Conservation (phyloP, 2,113 vertebrate species). For the Taurulus bubalis region DNA sequence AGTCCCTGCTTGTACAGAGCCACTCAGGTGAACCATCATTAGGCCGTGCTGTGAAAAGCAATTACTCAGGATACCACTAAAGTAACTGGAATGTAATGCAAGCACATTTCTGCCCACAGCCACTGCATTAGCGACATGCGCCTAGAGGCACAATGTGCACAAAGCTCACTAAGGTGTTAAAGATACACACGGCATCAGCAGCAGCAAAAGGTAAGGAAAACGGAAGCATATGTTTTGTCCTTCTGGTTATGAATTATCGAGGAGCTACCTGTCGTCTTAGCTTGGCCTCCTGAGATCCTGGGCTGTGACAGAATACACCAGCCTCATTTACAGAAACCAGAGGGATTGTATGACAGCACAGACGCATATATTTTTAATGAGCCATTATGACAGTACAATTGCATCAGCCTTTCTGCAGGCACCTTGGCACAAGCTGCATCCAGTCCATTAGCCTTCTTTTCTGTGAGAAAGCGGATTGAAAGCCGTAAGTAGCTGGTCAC, state of each 20-base stretch:
- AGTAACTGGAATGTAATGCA: constrained; percentile 31
- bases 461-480: constrained; percentile 39
- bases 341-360: constrained; percentile 63
- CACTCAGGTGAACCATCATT: constrained; percentile 1
- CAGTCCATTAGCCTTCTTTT: constrained; percentile 64
- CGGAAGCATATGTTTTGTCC: constrained; percentile 73
- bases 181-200: constrained; percentile 31
- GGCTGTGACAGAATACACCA: constrained; percentile 64
- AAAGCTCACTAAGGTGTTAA: constrained; percentile 61
- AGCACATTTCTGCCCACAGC: constrained; percentile 17
- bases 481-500: constrained; percentile 22
- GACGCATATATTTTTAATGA: constrained; percentile 78
- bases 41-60: constrained; percentile 2
- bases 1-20: neutral
- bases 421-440: constrained; percentile 60
- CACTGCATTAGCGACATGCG: constrained; percentile 49
- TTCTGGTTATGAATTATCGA: constrained; percentile 78
- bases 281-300: constrained; percentile 66
- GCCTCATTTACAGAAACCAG: constrained; percentile 72
- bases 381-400: constrained; percentile 73
- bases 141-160: constrained; percentile 50
- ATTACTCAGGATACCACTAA: constrained; percentile 3
- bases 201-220: constrained; percentile 63
- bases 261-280: constrained; percentile 63
- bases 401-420: constrained; percentile 59